phyloP scores from a whole-genome alignment of 2,113 vertebrate species.

The Corythoichthys haematopterus region DNA sequence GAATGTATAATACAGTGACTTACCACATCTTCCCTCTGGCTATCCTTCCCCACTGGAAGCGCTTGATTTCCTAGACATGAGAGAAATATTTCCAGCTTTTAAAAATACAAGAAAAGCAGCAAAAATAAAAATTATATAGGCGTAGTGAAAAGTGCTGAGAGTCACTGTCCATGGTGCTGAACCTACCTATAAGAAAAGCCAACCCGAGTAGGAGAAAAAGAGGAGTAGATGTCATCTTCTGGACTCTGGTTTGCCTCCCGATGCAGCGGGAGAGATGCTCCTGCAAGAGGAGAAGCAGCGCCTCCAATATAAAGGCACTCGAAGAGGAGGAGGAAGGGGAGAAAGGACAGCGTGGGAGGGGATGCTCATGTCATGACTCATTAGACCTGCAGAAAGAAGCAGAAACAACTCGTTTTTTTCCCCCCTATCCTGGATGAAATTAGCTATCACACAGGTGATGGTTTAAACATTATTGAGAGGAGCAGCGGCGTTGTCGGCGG shows the following conservation, averaged over 20 bases:
- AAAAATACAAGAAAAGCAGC: background rate
- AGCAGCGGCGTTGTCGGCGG: background rate
- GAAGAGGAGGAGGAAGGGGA: constrained; percentile 29
- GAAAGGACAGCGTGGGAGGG: constrained; percentile 51
- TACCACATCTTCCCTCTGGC: constrained; percentile 68
- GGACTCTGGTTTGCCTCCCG: background rate
- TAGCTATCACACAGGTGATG: constrained; percentile 25
- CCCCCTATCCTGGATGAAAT: background rate
- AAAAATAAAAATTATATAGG: background rate
- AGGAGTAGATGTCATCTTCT: constrained; percentile 5
- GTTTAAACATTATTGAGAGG: constrained; percentile 4
- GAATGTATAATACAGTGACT: background rate
- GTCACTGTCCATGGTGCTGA: constrained; percentile 73
- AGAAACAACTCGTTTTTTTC: background rate
- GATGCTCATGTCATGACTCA: constrained; percentile 60
- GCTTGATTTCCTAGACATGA: constrained; percentile 57
- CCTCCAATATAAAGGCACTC: constrained; percentile 48
- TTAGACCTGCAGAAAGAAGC: constrained; percentile 39
- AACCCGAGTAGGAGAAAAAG: constrained; percentile 28
- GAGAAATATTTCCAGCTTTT: background rate
- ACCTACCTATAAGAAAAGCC: constrained; percentile 60
- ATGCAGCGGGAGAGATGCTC: constrained; percentile 36
- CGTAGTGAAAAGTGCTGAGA: background rate
- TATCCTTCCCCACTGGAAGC: constrained; percentile 61
- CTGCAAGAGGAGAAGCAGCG: constrained; percentile 29